Evolutionary conservation across 64 coral and sea anemone genomes (phyloP).

Genomic region (Anthopleura sola): DNA sequence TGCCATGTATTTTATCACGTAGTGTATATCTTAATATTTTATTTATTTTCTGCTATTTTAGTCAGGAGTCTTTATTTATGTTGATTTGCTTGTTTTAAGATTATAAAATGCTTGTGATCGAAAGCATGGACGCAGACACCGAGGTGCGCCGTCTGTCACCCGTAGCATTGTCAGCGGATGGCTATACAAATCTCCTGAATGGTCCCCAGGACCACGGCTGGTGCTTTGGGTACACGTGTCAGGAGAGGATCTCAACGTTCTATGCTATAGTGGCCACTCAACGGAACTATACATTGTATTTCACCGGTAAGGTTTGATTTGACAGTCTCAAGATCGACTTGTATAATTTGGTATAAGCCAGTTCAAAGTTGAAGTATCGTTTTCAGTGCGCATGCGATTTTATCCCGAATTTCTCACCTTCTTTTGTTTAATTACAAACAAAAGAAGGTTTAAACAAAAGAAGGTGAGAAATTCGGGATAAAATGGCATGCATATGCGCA

Average conservation of each 20-base stretch:
- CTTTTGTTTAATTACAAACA: too few relatives aligned
- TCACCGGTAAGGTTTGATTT: constrained; percentile 32
- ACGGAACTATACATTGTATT: constrained; percentile 60
- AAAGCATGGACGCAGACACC: constrained; percentile 82
- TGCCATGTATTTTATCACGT: background rate
- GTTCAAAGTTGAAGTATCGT: too few relatives aligned
- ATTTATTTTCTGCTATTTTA: too few relatives aligned
- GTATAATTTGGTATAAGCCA: too few relatives aligned
- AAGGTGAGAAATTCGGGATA: too few relatives aligned
- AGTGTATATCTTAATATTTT: too few relatives aligned
- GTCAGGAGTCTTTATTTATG: background rate
- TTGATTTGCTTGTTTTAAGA: constrained; percentile 18
- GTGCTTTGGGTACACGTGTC: constrained; percentile 84
- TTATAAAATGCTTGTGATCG: constrained; percentile 70
- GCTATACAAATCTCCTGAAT: constrained; percentile 73
- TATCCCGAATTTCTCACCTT: too few relatives aligned
- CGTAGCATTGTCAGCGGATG: constrained; percentile 61
- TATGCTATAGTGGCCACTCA: constrained; percentile 55
- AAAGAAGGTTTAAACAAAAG: too few relatives aligned
- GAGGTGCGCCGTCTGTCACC: constrained; percentile 70
- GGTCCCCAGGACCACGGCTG: constrained; percentile 86
- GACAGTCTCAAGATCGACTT: background rate
- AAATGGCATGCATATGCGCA: too few relatives aligned
- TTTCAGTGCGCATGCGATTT: too few relatives aligned
- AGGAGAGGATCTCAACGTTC: constrained; percentile 83